phyloP scores from a whole-genome alignment of 2,797 vertebrate species.

The Phylloscopus collybita region DNA sequence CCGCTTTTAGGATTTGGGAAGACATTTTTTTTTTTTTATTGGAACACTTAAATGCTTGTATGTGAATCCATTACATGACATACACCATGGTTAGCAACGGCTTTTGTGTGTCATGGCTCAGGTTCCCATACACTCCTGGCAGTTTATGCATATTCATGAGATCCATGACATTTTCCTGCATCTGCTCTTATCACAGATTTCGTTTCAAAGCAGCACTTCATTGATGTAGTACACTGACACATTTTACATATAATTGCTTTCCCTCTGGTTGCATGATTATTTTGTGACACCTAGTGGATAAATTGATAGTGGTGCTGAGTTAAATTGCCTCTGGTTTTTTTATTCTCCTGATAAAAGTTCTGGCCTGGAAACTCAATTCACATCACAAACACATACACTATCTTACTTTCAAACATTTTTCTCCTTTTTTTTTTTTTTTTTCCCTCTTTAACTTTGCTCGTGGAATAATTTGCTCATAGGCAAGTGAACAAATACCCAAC shows the following conservation, averaged over 20 bases:
- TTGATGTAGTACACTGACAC: slow-evolving; percentile 23
- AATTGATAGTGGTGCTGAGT: neutral
- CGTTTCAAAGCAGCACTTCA: slow-evolving; percentile 28
- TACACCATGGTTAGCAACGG: slow-evolving; percentile 19
- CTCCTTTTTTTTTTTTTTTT: neutral
- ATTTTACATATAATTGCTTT: slow-evolving; percentile 30
- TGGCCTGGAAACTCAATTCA: neutral
- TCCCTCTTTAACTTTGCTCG: neutral
- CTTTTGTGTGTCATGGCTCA: slow-evolving; percentile 50
- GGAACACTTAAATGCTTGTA: neutral
- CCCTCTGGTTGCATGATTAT: slow-evolving; percentile 38
- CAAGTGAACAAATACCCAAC: neutral
- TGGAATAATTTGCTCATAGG: neutral
- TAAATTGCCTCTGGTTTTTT: neutral
- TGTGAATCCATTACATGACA: neutral
- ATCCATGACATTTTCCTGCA: slow-evolving; percentile 62
- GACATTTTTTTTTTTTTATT: neutral
- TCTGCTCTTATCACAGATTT: slow-evolving; percentile 56
- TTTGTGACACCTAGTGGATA: slow-evolving; percentile 71
- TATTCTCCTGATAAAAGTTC: neutral
- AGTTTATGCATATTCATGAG: slow-evolving; percentile 58
- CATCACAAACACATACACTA: neutral
- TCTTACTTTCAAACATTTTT: neutral
- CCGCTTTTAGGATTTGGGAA: neutral
- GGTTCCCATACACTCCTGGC: slow-evolving; percentile 47